A percentile compares a stretch with the other conserved stretches of the same genome.
These are phyloP conservation scores for Lutjanus campechanus DNA, from an alignment of 2,797 vertebrate genomes.

Conservation along the genomic window DNA sequence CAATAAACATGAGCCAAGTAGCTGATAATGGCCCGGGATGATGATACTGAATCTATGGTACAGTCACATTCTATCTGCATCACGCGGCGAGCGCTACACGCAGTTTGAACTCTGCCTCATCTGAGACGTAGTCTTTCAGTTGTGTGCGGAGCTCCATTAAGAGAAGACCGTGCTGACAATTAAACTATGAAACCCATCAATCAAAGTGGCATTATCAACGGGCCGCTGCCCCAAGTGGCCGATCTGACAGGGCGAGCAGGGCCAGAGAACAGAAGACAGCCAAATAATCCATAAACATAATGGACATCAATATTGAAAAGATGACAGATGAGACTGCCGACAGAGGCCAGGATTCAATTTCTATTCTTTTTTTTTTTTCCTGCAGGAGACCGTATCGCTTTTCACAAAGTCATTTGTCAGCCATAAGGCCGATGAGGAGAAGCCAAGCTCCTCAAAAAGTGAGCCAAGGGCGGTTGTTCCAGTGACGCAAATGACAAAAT, in stretches of 20 bases:
- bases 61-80: slow-evolving; percentile 51
- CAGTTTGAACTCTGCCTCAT: slow-evolving; percentile 58
- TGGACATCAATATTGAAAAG: slow-evolving; percentile 82
- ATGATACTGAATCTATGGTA: slow-evolving; percentile 68
- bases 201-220: slow-evolving; percentile 77
- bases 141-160: slow-evolving; percentile 65
- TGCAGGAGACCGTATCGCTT: slow-evolving; percentile 70
- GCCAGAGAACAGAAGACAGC: slow-evolving; percentile 71
- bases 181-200: slow-evolving; percentile 78
- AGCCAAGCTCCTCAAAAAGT: slow-evolving; percentile 68
- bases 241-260: slow-evolving; percentile 64
- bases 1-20: slow-evolving; percentile 68
- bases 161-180: slow-evolving; percentile 73
- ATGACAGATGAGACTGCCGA: slow-evolving; percentile 81
- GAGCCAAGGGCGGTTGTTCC: slow-evolving; percentile 75
- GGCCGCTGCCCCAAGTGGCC: slow-evolving; percentile 71
- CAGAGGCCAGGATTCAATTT: slow-evolving; percentile 80
- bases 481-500: slow-evolving; percentile 75
- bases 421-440: slow-evolving; percentile 67
- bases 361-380: slow-evolving; percentile 65
- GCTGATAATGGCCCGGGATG: slow-evolving; percentile 72
- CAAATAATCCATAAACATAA: slow-evolving; percentile 82
- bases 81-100: slow-evolving; percentile 21
- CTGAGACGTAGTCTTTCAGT: slow-evolving; percentile 55
- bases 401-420: slow-evolving; percentile 79